Conservation (phyloP, 2,797 vertebrate species). For the Zalophus californianus region DNA sequence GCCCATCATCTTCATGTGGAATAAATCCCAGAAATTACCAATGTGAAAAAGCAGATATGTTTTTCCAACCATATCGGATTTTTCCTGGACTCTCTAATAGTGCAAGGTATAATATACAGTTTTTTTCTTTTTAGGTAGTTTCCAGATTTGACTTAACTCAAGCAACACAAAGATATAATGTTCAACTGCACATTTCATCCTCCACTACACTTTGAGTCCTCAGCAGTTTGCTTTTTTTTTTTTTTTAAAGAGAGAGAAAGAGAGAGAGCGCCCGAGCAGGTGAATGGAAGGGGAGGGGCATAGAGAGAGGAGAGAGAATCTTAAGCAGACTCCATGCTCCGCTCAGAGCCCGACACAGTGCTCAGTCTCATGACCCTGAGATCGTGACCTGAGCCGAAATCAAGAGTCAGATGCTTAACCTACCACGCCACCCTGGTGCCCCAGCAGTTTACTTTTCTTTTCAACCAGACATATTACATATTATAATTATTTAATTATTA, state of each 20-base stretch:
- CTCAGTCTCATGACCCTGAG: background rate
- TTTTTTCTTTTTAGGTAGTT: background rate
- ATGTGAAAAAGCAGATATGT: background rate
- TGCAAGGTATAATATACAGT: background rate
- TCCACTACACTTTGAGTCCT: background rate
- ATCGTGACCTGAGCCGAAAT: background rate
- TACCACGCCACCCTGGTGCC: too few relatives aligned
- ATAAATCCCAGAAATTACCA: background rate
- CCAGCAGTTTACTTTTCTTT: background rate
- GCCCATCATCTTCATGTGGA: background rate
- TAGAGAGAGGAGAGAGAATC: background rate
- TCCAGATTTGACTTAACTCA: background rate
- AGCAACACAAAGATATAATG: background rate
- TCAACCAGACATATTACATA: background rate
- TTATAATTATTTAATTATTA: slow-evolving; percentile 49
- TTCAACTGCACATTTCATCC: background rate
- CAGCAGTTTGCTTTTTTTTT: background rate
- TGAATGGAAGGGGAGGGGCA: too few relatives aligned
- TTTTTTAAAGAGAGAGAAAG: background rate
- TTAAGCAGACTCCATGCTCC: background rate
- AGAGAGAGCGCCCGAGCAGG: background rate
- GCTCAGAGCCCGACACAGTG: fast-evolving
- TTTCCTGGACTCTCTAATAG: background rate
- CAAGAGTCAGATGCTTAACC: background rate
- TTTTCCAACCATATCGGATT: slow-evolving; percentile 14